These are phyloP conservation scores for Aphaenogaster rudis DNA, from an alignment of 1,140 invertebrate species.

Conservation along the genomic window DNA sequence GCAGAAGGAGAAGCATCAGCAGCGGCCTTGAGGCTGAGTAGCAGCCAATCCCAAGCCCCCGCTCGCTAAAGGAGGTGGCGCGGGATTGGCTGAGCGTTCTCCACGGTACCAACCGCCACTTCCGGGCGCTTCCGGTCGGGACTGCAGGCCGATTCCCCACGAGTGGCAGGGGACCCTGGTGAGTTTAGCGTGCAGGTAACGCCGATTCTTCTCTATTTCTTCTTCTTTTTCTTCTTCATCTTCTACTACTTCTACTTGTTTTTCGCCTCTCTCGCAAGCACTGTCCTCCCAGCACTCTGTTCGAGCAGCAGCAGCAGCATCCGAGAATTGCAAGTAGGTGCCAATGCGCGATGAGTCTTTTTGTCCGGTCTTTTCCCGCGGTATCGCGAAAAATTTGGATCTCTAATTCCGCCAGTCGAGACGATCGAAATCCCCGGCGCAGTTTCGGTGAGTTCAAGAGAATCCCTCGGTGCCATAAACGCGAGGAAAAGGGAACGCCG, in stretches of 20 bases:
- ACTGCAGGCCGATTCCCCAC: conserved; percentile 59
- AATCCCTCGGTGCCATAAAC: conserved; percentile 4
- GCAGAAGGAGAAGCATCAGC: conserved; percentile 58
- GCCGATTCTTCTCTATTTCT: conserved; percentile 61
- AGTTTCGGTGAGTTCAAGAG: conserved; percentile 34
- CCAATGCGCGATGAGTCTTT: conserved; percentile 41
- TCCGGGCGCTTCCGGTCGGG: conserved; percentile 70
- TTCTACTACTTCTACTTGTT: conserved; percentile 50
- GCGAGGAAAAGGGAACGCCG: background rate
- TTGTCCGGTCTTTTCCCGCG: background rate
- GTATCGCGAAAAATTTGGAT: conserved; percentile 13
- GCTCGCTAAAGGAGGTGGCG: conserved; percentile 42
- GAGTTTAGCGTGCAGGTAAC: conserved; percentile 72
- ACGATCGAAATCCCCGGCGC: conserved; percentile 10
- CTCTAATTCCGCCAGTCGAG: background rate
- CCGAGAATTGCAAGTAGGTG: conserved; percentile 60
- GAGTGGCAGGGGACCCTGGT: conserved; percentile 52
- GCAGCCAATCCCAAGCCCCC: conserved; percentile 73
- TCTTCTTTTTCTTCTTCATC: conserved; percentile 44
- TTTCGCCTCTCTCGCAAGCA: conserved; percentile 56
- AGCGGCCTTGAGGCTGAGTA: conserved; percentile 56
- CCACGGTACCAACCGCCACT: conserved; percentile 67
- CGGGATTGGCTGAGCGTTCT: conserved; percentile 74
- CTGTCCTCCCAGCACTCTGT: conserved; percentile 64
- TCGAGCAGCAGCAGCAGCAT: conserved; percentile 39